phyloP scores from a whole-genome alignment of 2,888 invertebrate genomes.

The Phengaris alcon region DNA sequence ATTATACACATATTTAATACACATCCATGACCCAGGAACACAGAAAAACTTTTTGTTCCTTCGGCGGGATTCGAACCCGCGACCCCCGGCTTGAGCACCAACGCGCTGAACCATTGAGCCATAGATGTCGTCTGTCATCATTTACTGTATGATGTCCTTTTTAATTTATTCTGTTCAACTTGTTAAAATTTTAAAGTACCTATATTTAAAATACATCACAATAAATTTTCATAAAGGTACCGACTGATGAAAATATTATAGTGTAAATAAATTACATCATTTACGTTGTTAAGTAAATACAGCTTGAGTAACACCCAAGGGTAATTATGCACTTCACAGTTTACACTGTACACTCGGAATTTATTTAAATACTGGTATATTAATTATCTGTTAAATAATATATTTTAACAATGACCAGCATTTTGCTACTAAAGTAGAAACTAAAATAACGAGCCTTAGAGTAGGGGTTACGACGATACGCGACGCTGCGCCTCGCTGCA shows the following conservation, averaged over 20 bases:
- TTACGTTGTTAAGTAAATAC: slow-evolving; percentile 45
- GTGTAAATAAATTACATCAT: background rate
- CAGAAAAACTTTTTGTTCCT: too few species aligned
- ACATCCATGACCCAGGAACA: too few species aligned
- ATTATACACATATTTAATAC: too few species aligned
- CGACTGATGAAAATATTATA: background rate
- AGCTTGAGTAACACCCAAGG: slow-evolving; percentile 30
- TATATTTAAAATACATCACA: background rate
- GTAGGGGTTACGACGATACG: too few species aligned
- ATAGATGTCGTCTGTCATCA: too few species aligned
- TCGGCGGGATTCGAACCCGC: too few species aligned
- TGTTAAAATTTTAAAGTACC: background rate
- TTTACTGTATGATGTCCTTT: too few species aligned
- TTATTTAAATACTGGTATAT: background rate
- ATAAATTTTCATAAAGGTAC: background rate
- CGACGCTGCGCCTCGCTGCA: too few species aligned
- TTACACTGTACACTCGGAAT: background rate
- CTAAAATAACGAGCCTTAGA: background rate
- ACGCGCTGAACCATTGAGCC: too few species aligned
- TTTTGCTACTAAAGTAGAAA: background rate
- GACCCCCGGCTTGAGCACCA: too few species aligned
- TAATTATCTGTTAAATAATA: background rate
- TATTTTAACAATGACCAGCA: background rate
- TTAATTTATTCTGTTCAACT: background rate
- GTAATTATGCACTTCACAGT: slow-evolving; percentile 41